These are phyloP conservation scores for Hippasteria phrygiana DNA, from an alignment of 53 echinoderm and acorn worm species.

Conservation along the genomic window DNA sequence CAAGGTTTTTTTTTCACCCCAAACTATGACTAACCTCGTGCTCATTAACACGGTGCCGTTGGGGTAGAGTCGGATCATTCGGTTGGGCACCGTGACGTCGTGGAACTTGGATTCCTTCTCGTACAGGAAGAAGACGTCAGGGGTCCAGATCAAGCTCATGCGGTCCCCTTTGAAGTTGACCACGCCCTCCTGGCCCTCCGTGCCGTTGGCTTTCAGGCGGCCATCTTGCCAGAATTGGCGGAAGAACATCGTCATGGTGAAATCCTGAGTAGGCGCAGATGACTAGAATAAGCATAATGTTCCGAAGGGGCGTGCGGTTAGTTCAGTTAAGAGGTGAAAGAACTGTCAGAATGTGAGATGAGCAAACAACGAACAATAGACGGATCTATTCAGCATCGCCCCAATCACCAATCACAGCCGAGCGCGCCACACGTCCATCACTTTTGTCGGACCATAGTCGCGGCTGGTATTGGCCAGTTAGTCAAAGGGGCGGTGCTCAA, in stretches of 20 bases:
- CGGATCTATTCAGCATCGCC: too few relatives aligned
- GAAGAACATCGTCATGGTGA: constrained; percentile 66
- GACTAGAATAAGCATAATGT: constrained; percentile 24
- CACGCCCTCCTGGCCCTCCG: neutral
- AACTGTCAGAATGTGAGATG: too few relatives aligned
- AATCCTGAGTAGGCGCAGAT: constrained; percentile 58
- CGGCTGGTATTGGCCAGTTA: too few relatives aligned
- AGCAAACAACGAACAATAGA: too few relatives aligned
- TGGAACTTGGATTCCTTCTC: constrained; percentile 69
- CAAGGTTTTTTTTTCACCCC: too few relatives aligned
- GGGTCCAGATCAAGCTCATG: constrained; percentile 63
- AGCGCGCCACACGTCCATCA: too few relatives aligned
- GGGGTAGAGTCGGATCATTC: constrained; percentile 64
- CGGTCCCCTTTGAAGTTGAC: constrained; percentile 68
- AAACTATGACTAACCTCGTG: constrained; percentile 67
- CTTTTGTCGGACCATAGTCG: too few relatives aligned
- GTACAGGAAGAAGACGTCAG: constrained; percentile 69
- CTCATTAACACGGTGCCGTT: constrained; percentile 66
- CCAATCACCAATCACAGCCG: too few relatives aligned
- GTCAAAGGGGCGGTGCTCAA: too few relatives aligned
- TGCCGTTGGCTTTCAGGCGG: constrained; percentile 41
- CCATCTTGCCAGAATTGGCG: constrained; percentile 65
- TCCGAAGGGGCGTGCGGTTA: neutral
- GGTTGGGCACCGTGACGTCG: constrained; percentile 65
- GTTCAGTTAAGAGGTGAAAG: too few relatives aligned